Conservation (phyloP, 1,140 invertebrate species). For the Thaumatotibia leucotreta region DNA sequence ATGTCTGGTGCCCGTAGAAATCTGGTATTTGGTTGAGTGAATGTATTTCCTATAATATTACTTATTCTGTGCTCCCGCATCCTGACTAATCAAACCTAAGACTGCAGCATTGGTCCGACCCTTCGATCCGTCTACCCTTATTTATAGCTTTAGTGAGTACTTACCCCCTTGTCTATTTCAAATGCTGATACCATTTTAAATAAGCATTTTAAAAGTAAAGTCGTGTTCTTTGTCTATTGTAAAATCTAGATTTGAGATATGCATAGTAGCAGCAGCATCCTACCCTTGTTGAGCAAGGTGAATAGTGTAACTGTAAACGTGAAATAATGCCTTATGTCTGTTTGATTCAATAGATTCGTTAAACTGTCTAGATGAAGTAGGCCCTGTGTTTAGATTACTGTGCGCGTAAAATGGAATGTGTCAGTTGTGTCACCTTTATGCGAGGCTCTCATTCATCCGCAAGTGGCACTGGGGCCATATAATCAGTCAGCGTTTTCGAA, state of each 20-base stretch:
- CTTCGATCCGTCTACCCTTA: constrained; percentile 54
- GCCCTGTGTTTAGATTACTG: constrained; percentile 53
- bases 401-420: constrained; percentile 34
- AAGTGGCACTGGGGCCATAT: constrained; percentile 40
- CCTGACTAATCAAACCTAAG: background rate
- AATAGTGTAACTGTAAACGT: constrained; percentile 21
- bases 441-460: constrained; percentile 47
- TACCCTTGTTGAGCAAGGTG: constrained; percentile 21
- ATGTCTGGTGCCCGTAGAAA: background rate
- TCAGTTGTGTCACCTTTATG: constrained; percentile 29
- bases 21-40: background rate
- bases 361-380: constrained; percentile 52
- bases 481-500: constrained; percentile 42
- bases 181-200: constrained; percentile 47
- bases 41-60: background rate
- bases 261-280: constrained; percentile 32
- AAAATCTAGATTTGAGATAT: constrained; percentile 49
- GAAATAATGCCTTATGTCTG: constrained; percentile 37
- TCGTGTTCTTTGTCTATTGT: constrained; percentile 36
- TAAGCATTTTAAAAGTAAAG: constrained; percentile 40
- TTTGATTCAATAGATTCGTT: constrained; percentile 44
- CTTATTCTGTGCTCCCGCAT: background rate
- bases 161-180: constrained; percentile 47
- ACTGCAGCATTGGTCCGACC: constrained; percentile 28
- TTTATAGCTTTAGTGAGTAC: constrained; percentile 66